These are phyloP conservation scores for Tadarida brasiliensis DNA, from an alignment of 2,797 vertebrate species.

Conservation along the genomic window DNA sequence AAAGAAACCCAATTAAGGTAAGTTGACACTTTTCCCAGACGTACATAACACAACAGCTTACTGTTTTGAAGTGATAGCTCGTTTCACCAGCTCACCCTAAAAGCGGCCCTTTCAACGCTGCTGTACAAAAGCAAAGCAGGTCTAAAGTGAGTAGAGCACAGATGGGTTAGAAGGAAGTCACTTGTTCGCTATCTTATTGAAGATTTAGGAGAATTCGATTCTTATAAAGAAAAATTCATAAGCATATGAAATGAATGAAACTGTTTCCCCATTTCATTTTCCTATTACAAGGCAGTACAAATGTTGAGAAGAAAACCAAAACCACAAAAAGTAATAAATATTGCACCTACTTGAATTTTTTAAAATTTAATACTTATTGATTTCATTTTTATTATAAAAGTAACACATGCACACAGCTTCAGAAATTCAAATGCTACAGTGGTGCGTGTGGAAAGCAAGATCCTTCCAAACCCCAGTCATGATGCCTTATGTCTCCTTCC, in stretches of 20 bases:
- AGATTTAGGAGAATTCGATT: neutral
- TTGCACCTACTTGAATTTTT: accelerated
- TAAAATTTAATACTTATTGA: too few relatives aligned
- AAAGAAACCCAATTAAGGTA: neutral
- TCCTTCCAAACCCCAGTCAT: neutral
- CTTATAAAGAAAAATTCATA: neutral
- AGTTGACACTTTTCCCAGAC: neutral
- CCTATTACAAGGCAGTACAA: neutral
- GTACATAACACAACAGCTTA: neutral
- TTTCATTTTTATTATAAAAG: neutral
- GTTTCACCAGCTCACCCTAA: neutral
- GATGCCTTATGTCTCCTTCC: neutral
- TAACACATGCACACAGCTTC: neutral
- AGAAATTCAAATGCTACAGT: neutral
- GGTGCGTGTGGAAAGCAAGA: neutral
- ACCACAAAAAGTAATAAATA: too few relatives aligned
- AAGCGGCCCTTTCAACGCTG: neutral
- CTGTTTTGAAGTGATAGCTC: neutral
- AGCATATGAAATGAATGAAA: neutral
- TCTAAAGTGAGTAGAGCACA: neutral
- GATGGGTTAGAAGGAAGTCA: neutral
- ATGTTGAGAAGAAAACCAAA: neutral
- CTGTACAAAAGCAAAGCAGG: neutral
- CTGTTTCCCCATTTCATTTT: neutral
- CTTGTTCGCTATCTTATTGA: neutral